Evolutionary conservation across 2,888 invertebrate genomes (phyloP), one percentile per base, ranked within the genome.

Genomic region (Oscheius sp.): DNA sequence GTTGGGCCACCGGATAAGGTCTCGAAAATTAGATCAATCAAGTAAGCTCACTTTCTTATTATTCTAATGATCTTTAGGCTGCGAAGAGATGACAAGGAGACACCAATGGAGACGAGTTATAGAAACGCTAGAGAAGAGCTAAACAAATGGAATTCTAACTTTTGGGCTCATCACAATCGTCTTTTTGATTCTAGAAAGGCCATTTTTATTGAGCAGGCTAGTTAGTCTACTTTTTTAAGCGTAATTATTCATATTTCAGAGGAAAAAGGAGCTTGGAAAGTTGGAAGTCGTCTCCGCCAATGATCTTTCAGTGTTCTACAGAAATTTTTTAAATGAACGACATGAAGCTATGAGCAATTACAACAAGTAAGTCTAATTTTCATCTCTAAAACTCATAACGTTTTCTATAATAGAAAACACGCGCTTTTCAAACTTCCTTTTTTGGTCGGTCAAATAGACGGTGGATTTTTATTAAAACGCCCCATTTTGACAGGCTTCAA

Each of bases 231-330:
- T 6, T 53, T 53, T 8, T 8, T 6, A 31, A 6, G 3, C 27
- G 5, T 39, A 37, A 12, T 39, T 12, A 23, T 20, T 12, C 8
- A 15, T 34, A 34, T 53, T 64, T 46, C 58, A 82, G 80, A 74
- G 75, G 42, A 81, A 81, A 50, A 69, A 72, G 52, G 76, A 76
- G 34, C 66, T 84, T 17, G 80, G 83, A 42, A 66, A 75, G 20
- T 29, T 82, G 58, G 79, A 82, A 15, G 74, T 75, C 12, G 76
- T 84, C n/a, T 78, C 83, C 20, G 81, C 84, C 17, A 78, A 81
- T 55, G 84, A 84, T 52, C 57, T 82, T 68, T 82, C 82, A 48
- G 76, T 67, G n/a, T 84, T 84, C 71, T 84, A 84, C 69, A 72
- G 75, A 29, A 69, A 76, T 57, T 84, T 84, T 69, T 71, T 84